phyloP scores from a whole-genome alignment of 1,140 invertebrate genomes.

The Cyclina sinensis region DNA sequence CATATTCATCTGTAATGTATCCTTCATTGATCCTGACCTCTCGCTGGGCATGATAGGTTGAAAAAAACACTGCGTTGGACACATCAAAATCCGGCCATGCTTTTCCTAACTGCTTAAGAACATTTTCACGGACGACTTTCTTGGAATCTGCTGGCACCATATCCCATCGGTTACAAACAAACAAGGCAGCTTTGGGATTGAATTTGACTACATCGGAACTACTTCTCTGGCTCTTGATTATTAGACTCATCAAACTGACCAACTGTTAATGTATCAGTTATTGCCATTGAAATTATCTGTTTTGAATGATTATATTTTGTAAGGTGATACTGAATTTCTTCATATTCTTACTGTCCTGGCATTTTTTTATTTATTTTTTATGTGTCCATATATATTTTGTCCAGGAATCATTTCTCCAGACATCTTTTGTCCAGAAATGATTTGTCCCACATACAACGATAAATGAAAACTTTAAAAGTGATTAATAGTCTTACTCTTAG shows the following conservation, averaged over 20 bases:
- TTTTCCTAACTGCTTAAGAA: slow-evolving; percentile 68
- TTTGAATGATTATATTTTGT: too few species aligned
- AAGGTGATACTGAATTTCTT: too few species aligned
- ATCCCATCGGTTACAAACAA: slow-evolving; percentile 80
- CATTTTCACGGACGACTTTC: slow-evolving; percentile 68
- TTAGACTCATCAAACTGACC: slow-evolving; percentile 59
- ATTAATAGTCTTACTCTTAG: too few species aligned
- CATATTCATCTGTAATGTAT: slow-evolving; percentile 72
- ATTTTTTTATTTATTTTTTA: too few species aligned
- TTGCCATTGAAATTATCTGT: too few species aligned
- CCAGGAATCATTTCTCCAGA: too few species aligned
- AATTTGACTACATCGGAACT: slow-evolving; percentile 63
- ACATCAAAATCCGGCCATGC: slow-evolving; percentile 75
- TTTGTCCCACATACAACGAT: too few species aligned
- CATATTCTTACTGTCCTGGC: too few species aligned
- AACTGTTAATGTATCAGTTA: slow-evolving; percentile 51
- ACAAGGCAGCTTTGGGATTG: slow-evolving; percentile 76
- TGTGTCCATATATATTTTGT: too few species aligned
- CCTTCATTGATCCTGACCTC: slow-evolving; percentile 63
- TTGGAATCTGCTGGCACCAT: slow-evolving; percentile 66
- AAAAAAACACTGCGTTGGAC: slow-evolving; percentile 71
- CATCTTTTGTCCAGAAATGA: too few species aligned
- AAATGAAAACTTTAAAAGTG: too few species aligned
- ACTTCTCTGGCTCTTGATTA: slow-evolving; percentile 55
- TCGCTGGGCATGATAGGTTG: slow-evolving; percentile 64